A percentile compares a stretch with the other conserved stretches of the same genome.
Conservation (phyloP, 2,797 vertebrate species). For the Arrhamphus sclerolepis region DNA sequence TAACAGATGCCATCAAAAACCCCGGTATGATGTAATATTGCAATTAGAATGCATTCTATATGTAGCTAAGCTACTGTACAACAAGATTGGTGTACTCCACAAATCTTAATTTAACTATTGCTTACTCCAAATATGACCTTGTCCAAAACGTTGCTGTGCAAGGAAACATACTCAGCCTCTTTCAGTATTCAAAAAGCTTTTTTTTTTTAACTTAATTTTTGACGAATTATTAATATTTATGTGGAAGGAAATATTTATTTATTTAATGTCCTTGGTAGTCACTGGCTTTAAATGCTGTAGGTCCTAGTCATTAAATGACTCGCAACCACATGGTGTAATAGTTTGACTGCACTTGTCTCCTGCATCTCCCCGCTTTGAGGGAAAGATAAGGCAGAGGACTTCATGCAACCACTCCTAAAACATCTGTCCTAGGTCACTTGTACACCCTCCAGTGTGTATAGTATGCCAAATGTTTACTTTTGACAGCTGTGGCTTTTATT, state of each 20-base stretch:
- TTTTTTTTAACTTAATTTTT: conserved; percentile 26
- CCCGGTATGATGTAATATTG: no score
- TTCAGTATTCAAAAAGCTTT: conserved; percentile 35
- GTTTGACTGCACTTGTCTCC: conserved; percentile 1
- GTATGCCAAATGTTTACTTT: conserved; percentile 44
- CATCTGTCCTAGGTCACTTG: conserved; percentile 12
- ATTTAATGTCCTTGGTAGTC: not conserved
- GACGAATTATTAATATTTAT: conserved; percentile 12
- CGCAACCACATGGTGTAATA: conserved; percentile 24
- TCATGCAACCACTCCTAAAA: conserved; percentile 25
- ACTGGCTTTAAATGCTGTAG: conserved; percentile 38
- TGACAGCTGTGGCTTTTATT: not conserved
- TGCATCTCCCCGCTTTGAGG: not conserved
- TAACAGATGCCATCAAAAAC: no score
- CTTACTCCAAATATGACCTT: no score
- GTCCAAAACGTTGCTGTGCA: not conserved
- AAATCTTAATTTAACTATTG: no score
- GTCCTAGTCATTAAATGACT: conserved; percentile 36
- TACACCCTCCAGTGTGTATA: conserved; percentile 12
- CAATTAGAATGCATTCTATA: no score
- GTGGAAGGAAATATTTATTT: conserved; percentile 39
- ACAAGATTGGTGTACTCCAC: no score
- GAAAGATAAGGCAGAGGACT: conserved; percentile 15
- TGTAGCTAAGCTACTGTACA: no score
- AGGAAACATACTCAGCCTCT: conserved; percentile 14